Percentiles rank a stretch among this genome's conserved stretches.
Evolutionary conservation across 2,797 vertebrate species (phyloP).

Genomic region (Melanogrammus aeglefinus): DNA sequence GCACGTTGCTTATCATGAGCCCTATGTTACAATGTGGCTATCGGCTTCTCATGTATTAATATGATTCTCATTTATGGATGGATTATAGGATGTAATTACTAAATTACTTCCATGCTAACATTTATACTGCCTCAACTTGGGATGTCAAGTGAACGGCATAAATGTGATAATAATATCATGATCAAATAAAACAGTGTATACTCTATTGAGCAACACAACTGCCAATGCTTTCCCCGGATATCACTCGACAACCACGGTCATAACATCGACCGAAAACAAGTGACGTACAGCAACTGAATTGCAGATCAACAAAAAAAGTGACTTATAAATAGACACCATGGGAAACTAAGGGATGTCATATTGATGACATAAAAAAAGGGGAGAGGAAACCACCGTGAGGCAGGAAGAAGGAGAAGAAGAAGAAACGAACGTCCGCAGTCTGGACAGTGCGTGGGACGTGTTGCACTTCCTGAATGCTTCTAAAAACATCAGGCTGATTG

Average conservation of each 20-base stretch:
- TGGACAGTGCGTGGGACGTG: constrained; percentile 10
- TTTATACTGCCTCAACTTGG: background rate
- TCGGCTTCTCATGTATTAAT: background rate
- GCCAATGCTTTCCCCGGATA: background rate
- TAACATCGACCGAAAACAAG: background rate
- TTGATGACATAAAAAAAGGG: constrained; percentile 11
- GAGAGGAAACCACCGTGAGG: background rate
- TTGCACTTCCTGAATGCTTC: constrained; percentile 36
- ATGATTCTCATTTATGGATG: background rate
- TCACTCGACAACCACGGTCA: background rate
- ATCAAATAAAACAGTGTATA: background rate
- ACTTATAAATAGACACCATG: background rate
- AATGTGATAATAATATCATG: no score
- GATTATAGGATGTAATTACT: background rate
- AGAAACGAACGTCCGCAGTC: constrained; percentile 10
- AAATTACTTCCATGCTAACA: background rate
- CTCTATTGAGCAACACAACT: background rate
- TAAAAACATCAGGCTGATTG: constrained; percentile 47
- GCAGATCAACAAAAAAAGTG: background rate
- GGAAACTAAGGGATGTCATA: background rate
- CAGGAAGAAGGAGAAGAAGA: background rate
- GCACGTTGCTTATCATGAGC: background rate
- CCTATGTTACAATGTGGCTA: background rate
- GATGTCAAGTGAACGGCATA: background rate
- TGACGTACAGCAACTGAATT: background rate